A percentile compares a stretch with the other conserved stretches of the same genome.
phyloP scores from a whole-genome alignment of 2,113 vertebrate genomes.

The Paramisgurnus dabryanus region DNA sequence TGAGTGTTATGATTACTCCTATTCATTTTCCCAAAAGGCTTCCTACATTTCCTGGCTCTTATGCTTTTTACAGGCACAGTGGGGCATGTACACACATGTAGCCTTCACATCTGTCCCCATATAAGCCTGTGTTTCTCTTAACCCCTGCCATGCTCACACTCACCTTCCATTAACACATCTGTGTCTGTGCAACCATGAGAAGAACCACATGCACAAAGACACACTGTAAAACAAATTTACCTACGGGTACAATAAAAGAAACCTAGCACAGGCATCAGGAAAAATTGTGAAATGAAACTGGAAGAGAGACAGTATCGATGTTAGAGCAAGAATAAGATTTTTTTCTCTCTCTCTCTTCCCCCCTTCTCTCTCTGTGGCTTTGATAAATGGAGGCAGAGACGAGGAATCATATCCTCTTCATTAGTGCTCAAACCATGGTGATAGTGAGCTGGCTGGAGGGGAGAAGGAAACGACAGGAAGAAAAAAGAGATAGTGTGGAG shows the following conservation, averaged over 20 bases:
- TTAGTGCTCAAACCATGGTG: slow-evolving; percentile 74
- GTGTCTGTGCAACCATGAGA: not conserved
- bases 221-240: too few relatives aligned
- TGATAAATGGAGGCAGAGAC: slow-evolving; percentile 71
- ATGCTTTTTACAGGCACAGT: too few relatives aligned
- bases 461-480: slow-evolving; percentile 44
- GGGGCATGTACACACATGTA: not conserved
- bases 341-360: slow-evolving; percentile 5
- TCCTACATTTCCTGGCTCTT: too few relatives aligned
- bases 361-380: slow-evolving; percentile 49
- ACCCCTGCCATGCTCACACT: not conserved
- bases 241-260: too few relatives aligned
- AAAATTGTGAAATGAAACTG: not conserved
- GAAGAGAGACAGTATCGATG: not conserved
- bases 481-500: slow-evolving; percentile 48
- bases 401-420: slow-evolving; percentile 76
- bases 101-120: slow-evolving; percentile 8
- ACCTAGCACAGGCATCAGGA: slow-evolving; percentile 30
- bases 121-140: slow-evolving; percentile 5
- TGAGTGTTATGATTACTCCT: too few relatives aligned
- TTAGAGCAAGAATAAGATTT: not conserved
- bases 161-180: slow-evolving; percentile 22
- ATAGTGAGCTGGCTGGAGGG: slow-evolving; percentile 49
- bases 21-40: too few relatives aligned
- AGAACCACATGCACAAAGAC: not conserved